Evolutionary conservation across 30 jellyfish, hydroid and myxozoan species (phyloP).

Genomic region (Nemopilema nomurai): DNA sequence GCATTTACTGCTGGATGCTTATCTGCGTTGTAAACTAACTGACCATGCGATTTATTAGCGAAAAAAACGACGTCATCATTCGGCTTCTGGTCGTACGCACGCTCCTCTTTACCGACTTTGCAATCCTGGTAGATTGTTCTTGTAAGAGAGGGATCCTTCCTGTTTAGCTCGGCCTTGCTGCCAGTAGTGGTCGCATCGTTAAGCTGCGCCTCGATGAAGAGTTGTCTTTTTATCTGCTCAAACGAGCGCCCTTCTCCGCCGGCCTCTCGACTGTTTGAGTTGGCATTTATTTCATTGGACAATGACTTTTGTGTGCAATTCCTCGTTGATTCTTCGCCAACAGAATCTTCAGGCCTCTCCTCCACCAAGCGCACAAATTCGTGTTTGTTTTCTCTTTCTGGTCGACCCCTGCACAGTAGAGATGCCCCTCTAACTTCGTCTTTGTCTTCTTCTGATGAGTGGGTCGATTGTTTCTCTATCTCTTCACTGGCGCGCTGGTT

Average conservation of each 20-base stretch:
- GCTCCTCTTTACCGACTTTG: neutral
- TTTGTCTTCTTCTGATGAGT: neutral
- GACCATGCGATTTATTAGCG: slow-evolving; percentile 20
- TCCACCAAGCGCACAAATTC: neutral
- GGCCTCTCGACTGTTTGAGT: slow-evolving; percentile 13
- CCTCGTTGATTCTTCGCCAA: neutral
- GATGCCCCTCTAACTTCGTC: slow-evolving; percentile 1
- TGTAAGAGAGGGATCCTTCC: neutral
- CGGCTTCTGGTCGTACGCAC: neutral
- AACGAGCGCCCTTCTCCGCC: slow-evolving; percentile 5
- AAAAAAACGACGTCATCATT: slow-evolving; percentile 3
- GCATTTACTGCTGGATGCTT: slow-evolving; percentile 21
- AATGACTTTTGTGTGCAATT: neutral
- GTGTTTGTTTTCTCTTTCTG: neutral
- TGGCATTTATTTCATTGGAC: neutral
- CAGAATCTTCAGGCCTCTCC: neutral
- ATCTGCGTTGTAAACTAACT: slow-evolving; percentile 9
- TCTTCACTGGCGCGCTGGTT: neutral
- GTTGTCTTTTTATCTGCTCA: slow-evolving; percentile 45
- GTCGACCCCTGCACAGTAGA: neutral
- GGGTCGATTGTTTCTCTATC: neutral
- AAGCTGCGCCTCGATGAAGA: slow-evolving; percentile 25
- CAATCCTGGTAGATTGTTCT: neutral
- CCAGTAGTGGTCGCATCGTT: slow-evolving; percentile 18
- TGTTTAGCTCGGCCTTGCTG: neutral